phyloP scores from a whole-genome alignment of 2,797 vertebrate genomes.

The Adelosebastes latens region DNA sequence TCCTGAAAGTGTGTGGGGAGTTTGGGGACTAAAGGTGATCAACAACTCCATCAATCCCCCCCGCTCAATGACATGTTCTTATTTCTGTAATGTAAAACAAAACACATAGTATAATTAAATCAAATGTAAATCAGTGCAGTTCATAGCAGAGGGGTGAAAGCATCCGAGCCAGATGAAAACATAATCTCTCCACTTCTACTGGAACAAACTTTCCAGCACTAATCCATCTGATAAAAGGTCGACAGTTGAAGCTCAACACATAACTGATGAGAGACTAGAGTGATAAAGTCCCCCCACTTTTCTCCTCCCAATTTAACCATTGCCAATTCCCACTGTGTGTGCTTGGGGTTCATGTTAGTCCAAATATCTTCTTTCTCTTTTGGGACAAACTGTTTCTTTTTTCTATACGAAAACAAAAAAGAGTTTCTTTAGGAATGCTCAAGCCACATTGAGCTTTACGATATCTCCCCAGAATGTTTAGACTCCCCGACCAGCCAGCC shows the following conservation, averaged over 20 bases:
- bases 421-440: neutral
- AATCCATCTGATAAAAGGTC: conserved; percentile 47
- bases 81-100: neutral
- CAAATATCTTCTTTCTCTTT: neutral
- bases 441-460: neutral
- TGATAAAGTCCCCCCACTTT: neutral
- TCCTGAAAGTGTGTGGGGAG: neutral
- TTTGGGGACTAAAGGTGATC: neutral
- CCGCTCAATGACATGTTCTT: neutral
- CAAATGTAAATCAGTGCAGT: neutral
- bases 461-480: neutral
- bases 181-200: neutral
- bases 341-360: neutral
- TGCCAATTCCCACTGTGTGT: neutral
- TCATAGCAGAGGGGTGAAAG: neutral
- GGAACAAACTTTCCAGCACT: conserved; percentile 20
- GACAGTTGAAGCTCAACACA: conserved; percentile 18
- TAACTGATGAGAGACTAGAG: conserved; percentile 19
- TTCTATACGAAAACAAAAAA: neutral
- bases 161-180: conserved; percentile 5
- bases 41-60: neutral
- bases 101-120: neutral
- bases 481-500: neutral
- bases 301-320: neutral
- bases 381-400: neutral